Base-by-base conservation (phyloP, 2,113 vertebrate species). In the Psettodes erumei region DNA sequence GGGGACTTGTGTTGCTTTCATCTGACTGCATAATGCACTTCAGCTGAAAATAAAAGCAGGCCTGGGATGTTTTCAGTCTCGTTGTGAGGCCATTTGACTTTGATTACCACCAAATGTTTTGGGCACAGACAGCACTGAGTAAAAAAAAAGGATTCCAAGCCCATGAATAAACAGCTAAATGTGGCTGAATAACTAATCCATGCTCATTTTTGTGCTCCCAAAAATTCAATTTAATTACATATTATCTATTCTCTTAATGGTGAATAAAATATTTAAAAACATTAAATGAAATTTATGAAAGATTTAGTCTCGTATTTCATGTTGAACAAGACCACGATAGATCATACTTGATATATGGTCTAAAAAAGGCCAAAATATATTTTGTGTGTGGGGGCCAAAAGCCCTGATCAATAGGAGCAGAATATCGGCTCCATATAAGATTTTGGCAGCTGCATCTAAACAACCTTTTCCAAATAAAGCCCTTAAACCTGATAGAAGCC, bases 41-140 rank as follows among this genome's bases (percentile, higher is more conserved):
- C 8, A 64, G 50, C 32, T 83, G 48, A 56, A 53, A 76, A 62
- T 25, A 19, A 55, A 59, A 65, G 38, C 33, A 21, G 54, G 58
- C 25, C 51, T 64, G 32, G 47, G 30, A 55, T 58, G 33, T 55
- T 69, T 66, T 70, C 40, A 59, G 18, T 58, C 48, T 66, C 76
- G 43, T 45, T 71, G 0, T 25, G 33, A 40, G 35, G 75, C 64
- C 68, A 69, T 75, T 71, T 84, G 75, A 80, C 59, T 70, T 69
- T 53, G 25, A 71, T 77, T 63, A 53, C 35, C 68, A 65, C 61
- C 71, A 85, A 85, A 79, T 75, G 68, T 72, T 77, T 83, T 40
- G 25, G 21, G 48, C 71, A 19, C 56, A 51, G 11, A 71, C 47
- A 37, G 42, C 25, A 28, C 53, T 18, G 51, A 62, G 50, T 33